Percentiles rank a stretch among this genome's conserved stretches.
These are phyloP conservation scores for Cherax quadricarinatus DNA, from an alignment of 1,140 invertebrate species.

Conservation along the genomic window DNA sequence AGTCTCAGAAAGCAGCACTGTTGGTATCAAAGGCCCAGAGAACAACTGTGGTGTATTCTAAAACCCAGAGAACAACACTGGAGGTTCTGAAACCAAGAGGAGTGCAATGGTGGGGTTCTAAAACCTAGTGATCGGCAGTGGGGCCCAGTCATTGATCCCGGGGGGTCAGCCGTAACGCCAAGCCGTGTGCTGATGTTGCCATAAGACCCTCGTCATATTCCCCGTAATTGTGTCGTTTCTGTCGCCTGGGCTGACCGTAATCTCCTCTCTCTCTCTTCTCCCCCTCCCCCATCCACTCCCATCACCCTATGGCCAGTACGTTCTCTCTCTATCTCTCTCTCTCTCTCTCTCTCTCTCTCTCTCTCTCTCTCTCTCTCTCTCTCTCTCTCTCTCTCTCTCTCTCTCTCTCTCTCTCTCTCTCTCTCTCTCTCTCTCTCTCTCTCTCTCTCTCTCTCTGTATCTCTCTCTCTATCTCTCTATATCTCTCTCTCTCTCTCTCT, in stretches of 20 bases:
- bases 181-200: slow-evolving; percentile 32
- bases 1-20: too few species aligned
- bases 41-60: too few species aligned
- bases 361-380: background rate
- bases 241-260: slow-evolving; percentile 49
- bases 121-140: background rate
- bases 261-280: slow-evolving; percentile 13
- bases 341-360: too few species aligned
- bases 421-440: background rate
- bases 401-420: background rate
- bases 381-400: background rate
- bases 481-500: background rate
- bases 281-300: background rate
- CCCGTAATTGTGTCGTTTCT: slow-evolving; percentile 48
- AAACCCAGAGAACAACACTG: too few species aligned
- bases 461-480: too few species aligned
- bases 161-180: slow-evolving; percentile 34
- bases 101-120: background rate
- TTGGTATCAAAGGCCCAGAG: too few species aligned
- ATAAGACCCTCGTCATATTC: slow-evolving; percentile 46
- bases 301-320: too few species aligned
- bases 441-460: too few species aligned
- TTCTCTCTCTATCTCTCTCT: too few species aligned
- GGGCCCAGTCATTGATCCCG: slow-evolving; percentile 29
- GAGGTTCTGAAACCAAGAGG: too few species aligned